Percentiles rank a stretch among this genome's conserved stretches.
These are phyloP conservation scores for Labeo calbasu DNA, from an alignment of 2,797 vertebrate species.

Conservation along the genomic window DNA sequence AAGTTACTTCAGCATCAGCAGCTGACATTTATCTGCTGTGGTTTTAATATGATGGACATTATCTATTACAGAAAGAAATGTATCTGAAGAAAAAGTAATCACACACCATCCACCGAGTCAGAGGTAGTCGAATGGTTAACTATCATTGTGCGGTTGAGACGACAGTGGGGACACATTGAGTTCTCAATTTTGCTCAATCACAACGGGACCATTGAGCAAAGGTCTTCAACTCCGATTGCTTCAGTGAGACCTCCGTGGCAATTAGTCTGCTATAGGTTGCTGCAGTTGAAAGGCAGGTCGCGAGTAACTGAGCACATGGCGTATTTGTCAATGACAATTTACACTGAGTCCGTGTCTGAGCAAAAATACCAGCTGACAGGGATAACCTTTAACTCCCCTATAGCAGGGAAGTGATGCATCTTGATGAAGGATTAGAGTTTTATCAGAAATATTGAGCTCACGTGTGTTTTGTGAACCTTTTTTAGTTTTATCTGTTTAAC, in stretches of 20 bases:
- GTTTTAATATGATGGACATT: not conserved
- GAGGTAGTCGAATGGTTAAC: not conserved
- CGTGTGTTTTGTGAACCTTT: not conserved
- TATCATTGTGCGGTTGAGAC: conserved; percentile 1
- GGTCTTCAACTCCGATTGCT: conserved; percentile 16
- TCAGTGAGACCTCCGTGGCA: not conserved
- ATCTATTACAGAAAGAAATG: not conserved
- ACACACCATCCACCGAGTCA: not conserved
- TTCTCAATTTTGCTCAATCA: not conserved
- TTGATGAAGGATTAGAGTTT: conserved; percentile 37
- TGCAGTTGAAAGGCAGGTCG: not conserved
- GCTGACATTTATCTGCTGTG: not conserved
- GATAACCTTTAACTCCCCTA: conserved; percentile 13
- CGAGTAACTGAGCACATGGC: not conserved
- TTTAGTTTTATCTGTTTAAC: not conserved
- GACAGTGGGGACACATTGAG: not conserved
- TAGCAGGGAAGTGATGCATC: conserved; percentile 15
- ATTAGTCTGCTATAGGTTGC: conserved; percentile 16
- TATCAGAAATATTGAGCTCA: not conserved
- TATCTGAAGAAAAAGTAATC: not conserved
- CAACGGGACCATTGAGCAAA: not conserved
- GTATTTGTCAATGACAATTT: conserved; percentile 48
- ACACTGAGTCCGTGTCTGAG: not conserved
- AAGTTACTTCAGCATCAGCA: not conserved
- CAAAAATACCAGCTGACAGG: conserved; percentile 28